These are phyloP conservation scores for Ericerus pela DNA, from an alignment of 1,140 invertebrate species.

Conservation along the genomic window DNA sequence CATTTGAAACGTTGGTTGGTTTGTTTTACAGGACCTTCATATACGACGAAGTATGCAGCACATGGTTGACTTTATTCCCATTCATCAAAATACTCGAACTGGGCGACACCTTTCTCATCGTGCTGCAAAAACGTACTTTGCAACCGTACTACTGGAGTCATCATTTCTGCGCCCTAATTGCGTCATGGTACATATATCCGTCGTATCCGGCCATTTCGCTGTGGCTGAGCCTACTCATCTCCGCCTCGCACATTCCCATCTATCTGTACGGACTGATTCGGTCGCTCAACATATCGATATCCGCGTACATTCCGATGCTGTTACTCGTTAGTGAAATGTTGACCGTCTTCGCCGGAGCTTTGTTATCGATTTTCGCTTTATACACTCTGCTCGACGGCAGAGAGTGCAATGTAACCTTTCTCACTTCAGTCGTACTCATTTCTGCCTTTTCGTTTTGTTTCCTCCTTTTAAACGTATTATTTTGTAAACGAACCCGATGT, in stretches of 20 bases:
- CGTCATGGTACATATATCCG: constrained; percentile 1
- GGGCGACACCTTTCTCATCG: not conserved
- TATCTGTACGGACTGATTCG: not conserved
- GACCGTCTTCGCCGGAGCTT: not conserved
- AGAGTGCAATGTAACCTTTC: not conserved
- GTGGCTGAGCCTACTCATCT: not conserved
- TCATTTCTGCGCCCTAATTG: constrained; percentile 3
- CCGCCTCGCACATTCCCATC: not conserved
- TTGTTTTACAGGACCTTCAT: too few relatives aligned
- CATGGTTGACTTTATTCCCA: not conserved
- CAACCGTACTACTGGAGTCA: not conserved
- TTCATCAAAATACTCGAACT: constrained; percentile 1
- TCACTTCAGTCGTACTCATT: not conserved
- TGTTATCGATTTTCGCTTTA: not conserved
- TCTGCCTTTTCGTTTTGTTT: not conserved
- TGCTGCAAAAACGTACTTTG: constrained; percentile 1
- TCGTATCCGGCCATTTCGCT: not conserved
- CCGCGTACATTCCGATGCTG: not conserved
- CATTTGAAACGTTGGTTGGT: too few relatives aligned
- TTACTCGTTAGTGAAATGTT: not conserved
- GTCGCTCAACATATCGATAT: not conserved
- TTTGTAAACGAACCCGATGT: not conserved
- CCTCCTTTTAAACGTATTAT: not conserved
- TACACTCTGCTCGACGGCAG: not conserved
- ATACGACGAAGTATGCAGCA: too few relatives aligned